Conservation (phyloP, 2,113 vertebrate species). For the Turdus rufiventris region DNA sequence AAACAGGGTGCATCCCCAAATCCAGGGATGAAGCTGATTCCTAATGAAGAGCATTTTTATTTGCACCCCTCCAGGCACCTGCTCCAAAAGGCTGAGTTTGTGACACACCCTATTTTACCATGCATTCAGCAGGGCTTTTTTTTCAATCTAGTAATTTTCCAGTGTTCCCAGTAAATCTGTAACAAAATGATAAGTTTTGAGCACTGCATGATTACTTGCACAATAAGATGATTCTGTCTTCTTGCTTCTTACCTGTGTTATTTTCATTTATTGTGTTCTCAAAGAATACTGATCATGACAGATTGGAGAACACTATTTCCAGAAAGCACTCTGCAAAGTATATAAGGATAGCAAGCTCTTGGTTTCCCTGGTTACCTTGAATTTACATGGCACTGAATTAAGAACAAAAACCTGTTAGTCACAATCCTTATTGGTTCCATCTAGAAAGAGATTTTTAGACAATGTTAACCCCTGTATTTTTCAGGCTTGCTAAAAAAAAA, state of each 20-base stretch:
- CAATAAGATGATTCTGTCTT: not conserved
- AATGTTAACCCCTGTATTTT: not conserved
- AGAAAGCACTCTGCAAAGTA: conserved; percentile 5
- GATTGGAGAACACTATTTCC: conserved; percentile 37
- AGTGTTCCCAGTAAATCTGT: not conserved
- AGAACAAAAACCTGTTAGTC: conserved; percentile 10
- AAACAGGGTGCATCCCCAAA: not conserved
- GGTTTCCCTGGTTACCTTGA: conserved; percentile 59
- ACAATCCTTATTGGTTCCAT: not conserved
- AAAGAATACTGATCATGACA: not conserved
- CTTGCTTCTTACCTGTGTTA: not conserved
- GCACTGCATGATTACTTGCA: not conserved
- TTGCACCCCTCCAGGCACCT: not conserved
- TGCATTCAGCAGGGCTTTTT: not conserved
- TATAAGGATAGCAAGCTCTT: not conserved
- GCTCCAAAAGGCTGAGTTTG: not conserved
- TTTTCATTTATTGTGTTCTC: not conserved
- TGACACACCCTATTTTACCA: not conserved
- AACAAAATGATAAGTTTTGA: not conserved
- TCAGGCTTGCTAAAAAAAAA: not conserved
- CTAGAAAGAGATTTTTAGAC: not conserved
- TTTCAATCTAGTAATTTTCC: not conserved
- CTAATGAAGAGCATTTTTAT: not conserved
- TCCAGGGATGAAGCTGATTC: not conserved
- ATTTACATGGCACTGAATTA: conserved; percentile 42